These are phyloP conservation scores for Sphaeramia orbicularis DNA, from an alignment of 2,797 vertebrate genomes.

Conservation along the genomic window DNA sequence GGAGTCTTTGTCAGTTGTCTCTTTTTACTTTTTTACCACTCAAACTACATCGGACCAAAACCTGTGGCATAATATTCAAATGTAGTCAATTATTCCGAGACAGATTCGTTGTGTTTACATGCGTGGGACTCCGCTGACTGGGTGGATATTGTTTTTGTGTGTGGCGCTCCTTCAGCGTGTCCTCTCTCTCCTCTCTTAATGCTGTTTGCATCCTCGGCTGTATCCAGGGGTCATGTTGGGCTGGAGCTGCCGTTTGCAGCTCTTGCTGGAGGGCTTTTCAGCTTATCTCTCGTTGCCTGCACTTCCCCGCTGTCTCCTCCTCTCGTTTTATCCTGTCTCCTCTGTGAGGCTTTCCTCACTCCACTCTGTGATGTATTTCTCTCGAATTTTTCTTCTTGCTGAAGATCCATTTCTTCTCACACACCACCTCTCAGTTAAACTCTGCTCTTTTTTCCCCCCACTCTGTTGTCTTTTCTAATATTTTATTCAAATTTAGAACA, in stretches of 20 bases:
- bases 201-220: constrained; percentile 32
- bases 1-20: neutral
- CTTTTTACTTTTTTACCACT: neutral
- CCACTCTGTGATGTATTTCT: constrained; percentile 23
- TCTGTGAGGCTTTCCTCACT: constrained; percentile 32
- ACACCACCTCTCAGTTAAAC: constrained; percentile 5
- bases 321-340: constrained; percentile 30
- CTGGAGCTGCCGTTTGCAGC: constrained; percentile 23
- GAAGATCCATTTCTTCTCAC: constrained; percentile 6
- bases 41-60: constrained; percentile 1
- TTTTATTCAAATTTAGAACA: neutral
- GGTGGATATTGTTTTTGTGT: constrained; percentile 42
- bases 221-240: constrained; percentile 21
- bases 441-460: constrained; percentile 8
- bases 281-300: constrained; percentile 51
- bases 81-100: neutral
- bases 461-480: neutral
- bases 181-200: constrained; percentile 6
- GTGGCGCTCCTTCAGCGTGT: constrained; percentile 7
- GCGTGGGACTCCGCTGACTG: constrained; percentile 28
- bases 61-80: constrained; percentile 8
- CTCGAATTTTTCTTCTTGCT: constrained; percentile 57
- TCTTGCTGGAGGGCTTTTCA: constrained; percentile 43
- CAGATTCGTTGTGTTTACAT: constrained; percentile 10
- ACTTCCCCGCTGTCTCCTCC: constrained; percentile 19